Percentiles rank a stretch among this genome's conserved stretches.
phyloP scores from a whole-genome alignment of 1,140 invertebrate genomes.

The Penaeus indicus region DNA sequence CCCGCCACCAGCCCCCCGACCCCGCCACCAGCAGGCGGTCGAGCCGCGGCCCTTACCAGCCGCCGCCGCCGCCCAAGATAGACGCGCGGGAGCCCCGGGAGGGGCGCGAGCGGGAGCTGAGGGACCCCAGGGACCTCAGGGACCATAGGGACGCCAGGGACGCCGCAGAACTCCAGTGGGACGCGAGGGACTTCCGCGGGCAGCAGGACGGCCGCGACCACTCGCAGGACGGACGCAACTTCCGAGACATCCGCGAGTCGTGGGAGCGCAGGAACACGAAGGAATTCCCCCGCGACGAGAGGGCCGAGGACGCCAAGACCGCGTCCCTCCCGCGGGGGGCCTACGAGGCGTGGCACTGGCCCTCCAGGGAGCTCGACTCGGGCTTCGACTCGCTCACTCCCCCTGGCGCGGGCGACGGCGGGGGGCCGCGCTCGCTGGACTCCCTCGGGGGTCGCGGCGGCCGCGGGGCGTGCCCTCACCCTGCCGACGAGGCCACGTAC shows the following conservation, averaged over 20 bases:
- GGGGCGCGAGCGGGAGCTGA: background rate
- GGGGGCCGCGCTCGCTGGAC: conserved; percentile 45
- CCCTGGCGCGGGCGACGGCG: conserved; percentile 1
- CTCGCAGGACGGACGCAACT: background rate
- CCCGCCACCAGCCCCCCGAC: conserved; percentile 55
- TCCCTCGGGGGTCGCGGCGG: background rate
- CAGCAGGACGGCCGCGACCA: background rate
- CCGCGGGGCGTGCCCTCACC: background rate
- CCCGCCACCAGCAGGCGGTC: background rate
- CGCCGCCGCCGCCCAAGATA: conserved; percentile 50
- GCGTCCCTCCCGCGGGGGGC: conserved; percentile 27
- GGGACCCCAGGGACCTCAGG: conserved; percentile 20
- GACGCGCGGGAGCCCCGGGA: conserved; percentile 34
- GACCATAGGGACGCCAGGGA: conserved; percentile 35
- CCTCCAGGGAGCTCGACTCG: conserved; percentile 59
- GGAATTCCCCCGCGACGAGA: background rate
- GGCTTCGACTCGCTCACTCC: conserved; percentile 61
- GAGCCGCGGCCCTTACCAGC: conserved; percentile 33
- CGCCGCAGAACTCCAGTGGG: conserved; percentile 9
- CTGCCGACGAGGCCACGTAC: background rate
- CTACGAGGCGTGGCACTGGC: conserved; percentile 44
- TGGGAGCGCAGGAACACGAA: conserved; percentile 36
- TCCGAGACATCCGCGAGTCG: conserved; percentile 21
- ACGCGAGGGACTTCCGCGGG: background rate
- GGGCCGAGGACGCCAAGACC: conserved; percentile 5